Evolutionary conservation across 2,888 invertebrate genomes (phyloP).

Genomic region (Hyalella azteca): DNA sequence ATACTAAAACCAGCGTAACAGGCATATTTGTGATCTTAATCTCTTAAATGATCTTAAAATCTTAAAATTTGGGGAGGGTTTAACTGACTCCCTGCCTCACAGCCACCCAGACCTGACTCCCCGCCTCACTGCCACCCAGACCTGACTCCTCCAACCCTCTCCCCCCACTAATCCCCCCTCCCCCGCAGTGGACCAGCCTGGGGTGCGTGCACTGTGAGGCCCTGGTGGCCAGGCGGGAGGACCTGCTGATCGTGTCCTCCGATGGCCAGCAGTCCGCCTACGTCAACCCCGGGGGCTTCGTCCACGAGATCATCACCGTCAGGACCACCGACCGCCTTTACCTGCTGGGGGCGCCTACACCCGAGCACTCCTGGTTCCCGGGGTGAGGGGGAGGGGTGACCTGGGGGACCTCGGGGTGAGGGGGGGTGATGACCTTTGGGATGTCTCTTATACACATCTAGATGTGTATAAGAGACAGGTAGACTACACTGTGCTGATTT

Average conservation of each 20-base stretch:
- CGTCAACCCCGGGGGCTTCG: conserved; percentile 79
- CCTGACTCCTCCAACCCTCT: neutral
- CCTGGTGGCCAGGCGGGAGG: conserved; percentile 70
- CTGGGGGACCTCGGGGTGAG: neutral
- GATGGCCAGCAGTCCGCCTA: conserved; percentile 81
- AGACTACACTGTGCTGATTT: too few species aligned
- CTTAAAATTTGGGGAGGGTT: too few species aligned
- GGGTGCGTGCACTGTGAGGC: conserved; percentile 68
- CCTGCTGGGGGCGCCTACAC: conserved; percentile 68
- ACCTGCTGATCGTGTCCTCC: conserved; percentile 80
- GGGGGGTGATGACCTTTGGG: too few species aligned
- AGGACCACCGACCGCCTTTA: conserved; percentile 61
- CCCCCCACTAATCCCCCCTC: neutral
- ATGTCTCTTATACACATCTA: too few species aligned
- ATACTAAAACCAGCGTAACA: too few species aligned
- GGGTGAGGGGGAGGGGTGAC: conserved; percentile 66
- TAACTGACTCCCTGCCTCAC: too few species aligned
- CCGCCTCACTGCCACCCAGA: too few species aligned
- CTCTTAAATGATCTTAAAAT: too few species aligned
- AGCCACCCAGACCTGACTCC: too few species aligned
- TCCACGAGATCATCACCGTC: conserved; percentile 80
- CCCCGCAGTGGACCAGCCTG: neutral
- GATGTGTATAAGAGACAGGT: too few species aligned
- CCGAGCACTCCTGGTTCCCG: conserved; percentile 84
- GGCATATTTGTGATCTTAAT: too few species aligned